phyloP scores from a whole-genome alignment of 2,888 invertebrate species.

The Tinea trinotella region DNA sequence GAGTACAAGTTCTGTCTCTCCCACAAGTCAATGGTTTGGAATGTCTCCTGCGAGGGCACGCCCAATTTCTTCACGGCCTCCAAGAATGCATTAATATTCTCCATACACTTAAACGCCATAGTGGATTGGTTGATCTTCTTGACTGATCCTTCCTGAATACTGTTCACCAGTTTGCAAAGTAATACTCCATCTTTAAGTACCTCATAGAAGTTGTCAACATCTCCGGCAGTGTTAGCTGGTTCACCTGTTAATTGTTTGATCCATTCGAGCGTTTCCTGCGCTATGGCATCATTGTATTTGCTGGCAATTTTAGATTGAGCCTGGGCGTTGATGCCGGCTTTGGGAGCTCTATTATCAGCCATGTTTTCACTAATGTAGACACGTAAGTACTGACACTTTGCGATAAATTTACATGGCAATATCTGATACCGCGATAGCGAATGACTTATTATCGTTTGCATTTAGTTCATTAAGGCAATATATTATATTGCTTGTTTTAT shows the following conservation, averaged over 20 bases:
- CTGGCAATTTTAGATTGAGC: constrained; percentile 83
- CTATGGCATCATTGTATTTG: constrained; percentile 96
- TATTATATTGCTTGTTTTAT: constrained; percentile 10
- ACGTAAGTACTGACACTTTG: constrained; percentile 59
- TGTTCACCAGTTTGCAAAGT: constrained; percentile 91
- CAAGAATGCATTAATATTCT: constrained; percentile 95
- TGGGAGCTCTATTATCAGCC: constrained; percentile 62
- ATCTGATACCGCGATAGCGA: constrained; percentile 51
- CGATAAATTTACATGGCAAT: constrained; percentile 50
- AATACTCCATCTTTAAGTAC: constrained; percentile 91
- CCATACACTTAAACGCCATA: constrained; percentile 99
- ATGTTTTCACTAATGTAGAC: constrained; percentile 51
- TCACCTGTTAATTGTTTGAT: constrained; percentile 88
- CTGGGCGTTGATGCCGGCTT: constrained; percentile 66
- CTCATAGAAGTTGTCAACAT: constrained; percentile 91
- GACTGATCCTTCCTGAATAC: constrained; percentile 86
- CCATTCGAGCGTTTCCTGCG: constrained; percentile 94
- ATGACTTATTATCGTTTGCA: constrained; percentile 17
- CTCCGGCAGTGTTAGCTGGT: constrained; percentile 86
- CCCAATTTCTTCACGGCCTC: constrained; percentile 88
- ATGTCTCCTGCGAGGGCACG: constrained; percentile 93
- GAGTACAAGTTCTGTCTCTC: constrained; percentile 96
- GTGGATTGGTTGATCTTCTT: constrained; percentile 93
- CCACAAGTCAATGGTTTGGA: constrained; percentile 99
- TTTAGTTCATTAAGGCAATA: constrained; percentile 1